Evolutionary conservation across 2,113 vertebrate genomes (phyloP).

Genomic region (Bambusicola thoracicus): DNA sequence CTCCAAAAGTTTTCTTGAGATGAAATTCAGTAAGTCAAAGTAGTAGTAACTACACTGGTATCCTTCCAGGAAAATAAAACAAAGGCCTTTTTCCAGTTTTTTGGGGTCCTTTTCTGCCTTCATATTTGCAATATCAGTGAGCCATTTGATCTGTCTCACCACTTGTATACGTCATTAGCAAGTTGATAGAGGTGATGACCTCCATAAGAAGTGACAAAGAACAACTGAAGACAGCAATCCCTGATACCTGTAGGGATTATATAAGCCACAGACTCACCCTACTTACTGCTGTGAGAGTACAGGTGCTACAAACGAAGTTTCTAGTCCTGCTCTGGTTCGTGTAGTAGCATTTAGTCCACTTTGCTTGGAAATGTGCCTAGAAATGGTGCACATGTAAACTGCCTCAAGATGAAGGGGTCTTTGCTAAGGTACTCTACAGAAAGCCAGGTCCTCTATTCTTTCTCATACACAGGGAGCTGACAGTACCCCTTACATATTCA

Average conservation of each 20-base stretch:
- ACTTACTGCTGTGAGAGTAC: background rate
- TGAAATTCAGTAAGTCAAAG: background rate
- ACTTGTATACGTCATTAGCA: background rate
- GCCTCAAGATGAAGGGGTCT: constrained; percentile 17
- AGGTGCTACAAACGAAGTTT: constrained; percentile 15
- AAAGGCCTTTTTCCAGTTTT: background rate
- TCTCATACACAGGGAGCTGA: background rate
- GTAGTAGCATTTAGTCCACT: constrained; percentile 9
- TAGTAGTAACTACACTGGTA: background rate
- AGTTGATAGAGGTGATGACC: background rate
- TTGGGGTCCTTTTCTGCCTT: background rate
- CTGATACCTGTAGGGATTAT: background rate
- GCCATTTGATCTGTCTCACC: background rate
- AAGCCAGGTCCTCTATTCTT: background rate
- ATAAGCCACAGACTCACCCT: background rate
- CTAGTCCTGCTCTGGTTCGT: constrained; percentile 40
- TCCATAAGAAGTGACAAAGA: background rate
- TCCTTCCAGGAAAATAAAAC: background rate
- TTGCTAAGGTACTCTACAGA: constrained; percentile 23
- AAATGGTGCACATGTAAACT: constrained; percentile 12
- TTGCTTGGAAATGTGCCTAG: background rate
- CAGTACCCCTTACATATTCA: constrained; percentile 4
- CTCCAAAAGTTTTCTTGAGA: background rate
- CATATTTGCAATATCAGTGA: background rate
- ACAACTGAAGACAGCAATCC: constrained; percentile 18